phyloP scores from a whole-genome alignment of 2,797 vertebrate genomes.

The Rhinophrynus dorsalis region DNA sequence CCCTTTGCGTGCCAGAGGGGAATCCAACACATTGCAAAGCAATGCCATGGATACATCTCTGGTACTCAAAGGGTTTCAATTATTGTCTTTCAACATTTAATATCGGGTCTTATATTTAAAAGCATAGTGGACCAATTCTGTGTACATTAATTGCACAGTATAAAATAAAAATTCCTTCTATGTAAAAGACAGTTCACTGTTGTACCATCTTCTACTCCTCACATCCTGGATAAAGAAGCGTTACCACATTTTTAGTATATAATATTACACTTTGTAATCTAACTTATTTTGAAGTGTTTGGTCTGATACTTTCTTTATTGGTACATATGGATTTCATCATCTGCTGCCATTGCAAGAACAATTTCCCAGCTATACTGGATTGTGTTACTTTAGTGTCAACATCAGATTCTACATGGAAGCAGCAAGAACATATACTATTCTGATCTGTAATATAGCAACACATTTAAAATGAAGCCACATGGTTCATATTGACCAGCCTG shows the following conservation, averaged over 20 bases:
- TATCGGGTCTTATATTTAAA: too few species aligned
- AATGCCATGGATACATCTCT: too few species aligned
- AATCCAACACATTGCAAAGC: too few species aligned
- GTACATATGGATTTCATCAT: conserved; percentile 11
- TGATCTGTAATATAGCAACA: conserved; percentile 17
- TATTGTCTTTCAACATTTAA: too few species aligned
- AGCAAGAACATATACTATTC: background rate
- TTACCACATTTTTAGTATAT: background rate
- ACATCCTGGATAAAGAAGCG: background rate
- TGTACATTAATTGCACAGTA: too few species aligned
- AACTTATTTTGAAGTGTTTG: conserved; percentile 10
- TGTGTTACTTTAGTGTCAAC: background rate
- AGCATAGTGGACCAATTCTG: too few species aligned
- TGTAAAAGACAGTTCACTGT: background rate
- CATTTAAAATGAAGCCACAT: conserved; percentile 13
- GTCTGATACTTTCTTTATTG: conserved; percentile 5
- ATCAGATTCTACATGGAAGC: background rate
- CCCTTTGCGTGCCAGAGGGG: too few species aligned
- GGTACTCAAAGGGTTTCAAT: too few species aligned
- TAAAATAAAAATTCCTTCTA: too few species aligned
- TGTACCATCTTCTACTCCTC: background rate
- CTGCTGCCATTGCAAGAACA: background rate
- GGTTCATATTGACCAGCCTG: conserved; percentile 11
- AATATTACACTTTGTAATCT: background rate
- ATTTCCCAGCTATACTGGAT: conserved; percentile 1